Conservation (phyloP, 1,140 invertebrate species). For the Drosophila biarmipes region DNA sequence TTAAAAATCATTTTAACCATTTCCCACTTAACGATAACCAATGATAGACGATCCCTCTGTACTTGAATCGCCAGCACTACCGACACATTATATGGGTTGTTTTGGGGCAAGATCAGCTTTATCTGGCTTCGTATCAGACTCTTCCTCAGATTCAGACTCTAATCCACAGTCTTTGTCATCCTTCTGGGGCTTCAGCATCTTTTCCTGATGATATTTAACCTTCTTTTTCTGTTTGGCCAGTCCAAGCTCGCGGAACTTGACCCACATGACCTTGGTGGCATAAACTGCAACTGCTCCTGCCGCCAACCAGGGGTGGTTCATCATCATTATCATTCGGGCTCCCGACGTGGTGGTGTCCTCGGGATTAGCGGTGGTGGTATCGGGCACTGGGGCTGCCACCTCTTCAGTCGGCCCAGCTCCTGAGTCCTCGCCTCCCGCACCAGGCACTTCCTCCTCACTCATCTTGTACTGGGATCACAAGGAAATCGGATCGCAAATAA, state of each 20-base stretch:
- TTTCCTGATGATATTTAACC: background rate
- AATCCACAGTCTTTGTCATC: background rate
- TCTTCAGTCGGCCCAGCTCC: background rate
- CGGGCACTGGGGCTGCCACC: background rate
- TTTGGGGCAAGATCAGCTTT: too few species aligned
- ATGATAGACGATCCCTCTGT: background rate
- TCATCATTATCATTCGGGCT: slow-evolving; percentile 10
- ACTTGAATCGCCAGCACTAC: slow-evolving; percentile 16
- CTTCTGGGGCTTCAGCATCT: background rate
- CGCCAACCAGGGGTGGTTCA: slow-evolving; percentile 19
- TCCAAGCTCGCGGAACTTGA: slow-evolving; percentile 20
- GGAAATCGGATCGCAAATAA: too few species aligned
- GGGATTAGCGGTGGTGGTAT: background rate
- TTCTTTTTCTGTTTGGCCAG: slow-evolving; percentile 6
- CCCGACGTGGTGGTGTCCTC: slow-evolving; percentile 24
- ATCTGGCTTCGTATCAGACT: background rate
- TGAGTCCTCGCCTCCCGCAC: background rate
- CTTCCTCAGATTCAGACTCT: background rate
- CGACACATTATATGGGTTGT: background rate
- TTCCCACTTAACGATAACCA: background rate
- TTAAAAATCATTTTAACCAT: too few species aligned
- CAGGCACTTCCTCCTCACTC: background rate
- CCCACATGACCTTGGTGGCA: slow-evolving; percentile 38
- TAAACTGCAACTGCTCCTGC: slow-evolving; percentile 38
- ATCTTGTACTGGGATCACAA: background rate